Conservation (phyloP, 1,140 invertebrate species). For the Lamellibrachia luymesi region DNA sequence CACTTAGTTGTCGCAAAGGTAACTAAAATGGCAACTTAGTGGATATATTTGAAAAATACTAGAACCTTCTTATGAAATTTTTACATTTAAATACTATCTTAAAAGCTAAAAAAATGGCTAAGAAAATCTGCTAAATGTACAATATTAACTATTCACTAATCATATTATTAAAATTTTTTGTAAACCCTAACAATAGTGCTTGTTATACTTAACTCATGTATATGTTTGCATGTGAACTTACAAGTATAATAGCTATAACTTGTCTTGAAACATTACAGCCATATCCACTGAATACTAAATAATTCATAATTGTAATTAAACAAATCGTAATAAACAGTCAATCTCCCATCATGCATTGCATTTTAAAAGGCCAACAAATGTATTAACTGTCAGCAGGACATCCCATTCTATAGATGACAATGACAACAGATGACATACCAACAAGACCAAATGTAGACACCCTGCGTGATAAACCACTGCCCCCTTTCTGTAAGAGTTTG, state of each 20-base stretch:
- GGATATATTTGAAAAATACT: too few species aligned
- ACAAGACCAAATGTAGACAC: conserved; percentile 91
- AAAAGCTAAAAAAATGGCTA: too few species aligned
- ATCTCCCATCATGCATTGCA: not conserved
- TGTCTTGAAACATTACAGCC: not conserved
- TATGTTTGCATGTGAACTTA: not conserved
- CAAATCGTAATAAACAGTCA: not conserved
- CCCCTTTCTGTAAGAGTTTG: conserved; percentile 54
- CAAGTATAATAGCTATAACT: not conserved
- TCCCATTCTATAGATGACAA: not conserved
- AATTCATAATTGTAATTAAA: not conserved
- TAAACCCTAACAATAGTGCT: not conserved
- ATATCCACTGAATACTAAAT: not conserved
- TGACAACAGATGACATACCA: conserved; percentile 61
- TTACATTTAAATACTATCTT: too few species aligned
- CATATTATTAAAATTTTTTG: not conserved
- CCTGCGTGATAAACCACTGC: conserved; percentile 67
- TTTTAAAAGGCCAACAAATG: not conserved
- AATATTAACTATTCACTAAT: not conserved
- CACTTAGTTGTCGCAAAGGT: too few species aligned
- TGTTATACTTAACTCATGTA: not conserved
- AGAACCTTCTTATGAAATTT: too few species aligned
- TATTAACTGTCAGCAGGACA: not conserved
- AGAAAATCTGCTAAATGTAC: too few species aligned
- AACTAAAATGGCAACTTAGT: too few species aligned